Evolutionary conservation across 2,888 invertebrate genomes (phyloP).

Genomic region (Drosophila helvetica): DNA sequence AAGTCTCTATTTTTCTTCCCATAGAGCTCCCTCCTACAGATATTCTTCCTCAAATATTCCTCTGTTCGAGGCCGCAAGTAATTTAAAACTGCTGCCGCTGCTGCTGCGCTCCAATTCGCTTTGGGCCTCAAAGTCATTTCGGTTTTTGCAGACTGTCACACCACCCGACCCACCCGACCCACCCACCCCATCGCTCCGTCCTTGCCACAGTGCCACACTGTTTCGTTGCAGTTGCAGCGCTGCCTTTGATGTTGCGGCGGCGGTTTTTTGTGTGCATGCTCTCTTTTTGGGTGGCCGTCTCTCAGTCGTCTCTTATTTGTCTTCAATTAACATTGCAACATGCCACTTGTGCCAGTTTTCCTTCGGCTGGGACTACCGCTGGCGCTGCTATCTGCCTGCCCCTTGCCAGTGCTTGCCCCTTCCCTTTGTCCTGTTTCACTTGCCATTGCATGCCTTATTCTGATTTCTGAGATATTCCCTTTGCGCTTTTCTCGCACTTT

Average conservation of each 20-base stretch:
- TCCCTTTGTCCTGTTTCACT: slow-evolving; percentile 41
- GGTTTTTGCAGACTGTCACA: slow-evolving; percentile 60
- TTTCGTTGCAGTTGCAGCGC: slow-evolving; percentile 12
- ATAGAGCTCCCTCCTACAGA: not conserved
- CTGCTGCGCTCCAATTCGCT: slow-evolving; percentile 66
- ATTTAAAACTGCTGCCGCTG: slow-evolving; percentile 63
- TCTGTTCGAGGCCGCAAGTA: slow-evolving; percentile 51
- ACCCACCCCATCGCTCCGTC: slow-evolving; percentile 21
- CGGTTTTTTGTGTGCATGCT: slow-evolving; percentile 51
- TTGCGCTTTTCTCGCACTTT: slow-evolving; percentile 32
- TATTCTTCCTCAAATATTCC: not conserved
- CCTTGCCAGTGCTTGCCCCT: not conserved
- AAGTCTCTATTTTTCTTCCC: not conserved
- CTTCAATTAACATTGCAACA: slow-evolving; percentile 79
- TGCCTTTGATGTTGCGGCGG: slow-evolving; percentile 61
- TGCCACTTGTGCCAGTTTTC: slow-evolving; percentile 74
- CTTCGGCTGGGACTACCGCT: no score
- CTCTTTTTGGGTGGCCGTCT: slow-evolving; percentile 18
- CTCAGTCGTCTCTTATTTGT: slow-evolving; percentile 59
- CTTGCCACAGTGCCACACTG: not conserved
- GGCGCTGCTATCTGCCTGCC: not conserved
- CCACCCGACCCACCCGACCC: slow-evolving; percentile 49
- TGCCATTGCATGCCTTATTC: slow-evolving; percentile 50
- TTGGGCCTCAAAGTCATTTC: slow-evolving; percentile 38
- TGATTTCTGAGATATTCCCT: slow-evolving; percentile 35